Conservation (phyloP, 2,797 vertebrate species). For the Psittacula derbiana region DNA sequence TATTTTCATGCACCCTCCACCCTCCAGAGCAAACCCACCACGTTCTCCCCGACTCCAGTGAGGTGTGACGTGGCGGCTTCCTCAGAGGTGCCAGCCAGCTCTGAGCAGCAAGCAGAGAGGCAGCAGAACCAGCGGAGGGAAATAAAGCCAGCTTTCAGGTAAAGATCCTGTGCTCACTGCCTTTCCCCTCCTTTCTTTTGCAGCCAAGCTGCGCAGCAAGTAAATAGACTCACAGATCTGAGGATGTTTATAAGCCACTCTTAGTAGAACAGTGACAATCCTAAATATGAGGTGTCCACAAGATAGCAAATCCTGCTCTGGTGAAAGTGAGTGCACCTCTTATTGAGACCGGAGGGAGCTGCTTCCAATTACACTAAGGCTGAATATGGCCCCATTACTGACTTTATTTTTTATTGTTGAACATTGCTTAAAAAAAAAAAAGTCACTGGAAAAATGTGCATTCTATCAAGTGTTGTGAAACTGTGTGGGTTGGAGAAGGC, state of each 20-base stretch:
- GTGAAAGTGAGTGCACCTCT: neutral
- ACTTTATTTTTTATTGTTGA: neutral
- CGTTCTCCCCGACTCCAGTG: neutral
- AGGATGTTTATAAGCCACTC: neutral
- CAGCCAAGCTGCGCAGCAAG: neutral
- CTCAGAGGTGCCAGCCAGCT: constrained; percentile 19
- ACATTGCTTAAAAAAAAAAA: neutral
- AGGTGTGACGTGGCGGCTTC: constrained; percentile 41
- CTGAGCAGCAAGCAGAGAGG: neutral
- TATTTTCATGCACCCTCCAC: constrained; percentile 54
- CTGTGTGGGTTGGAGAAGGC: constrained; percentile 41
- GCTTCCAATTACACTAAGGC: neutral
- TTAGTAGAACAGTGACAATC: neutral
- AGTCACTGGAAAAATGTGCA: constrained; percentile 48
- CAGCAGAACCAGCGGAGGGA: neutral
- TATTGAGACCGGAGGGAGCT: neutral
- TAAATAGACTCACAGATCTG: neutral
- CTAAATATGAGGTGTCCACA: neutral
- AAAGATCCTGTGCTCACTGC: neutral
- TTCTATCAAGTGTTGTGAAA: constrained; percentile 64
- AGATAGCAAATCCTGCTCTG: neutral
- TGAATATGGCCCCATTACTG: neutral
- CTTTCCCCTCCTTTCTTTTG: neutral
- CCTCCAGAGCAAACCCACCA: constrained; percentile 51
- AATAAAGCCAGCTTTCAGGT: constrained; percentile 15